Base-by-base conservation (phyloP, 2,888 invertebrate species). In the Caenorhabditis wallacei region DNA sequence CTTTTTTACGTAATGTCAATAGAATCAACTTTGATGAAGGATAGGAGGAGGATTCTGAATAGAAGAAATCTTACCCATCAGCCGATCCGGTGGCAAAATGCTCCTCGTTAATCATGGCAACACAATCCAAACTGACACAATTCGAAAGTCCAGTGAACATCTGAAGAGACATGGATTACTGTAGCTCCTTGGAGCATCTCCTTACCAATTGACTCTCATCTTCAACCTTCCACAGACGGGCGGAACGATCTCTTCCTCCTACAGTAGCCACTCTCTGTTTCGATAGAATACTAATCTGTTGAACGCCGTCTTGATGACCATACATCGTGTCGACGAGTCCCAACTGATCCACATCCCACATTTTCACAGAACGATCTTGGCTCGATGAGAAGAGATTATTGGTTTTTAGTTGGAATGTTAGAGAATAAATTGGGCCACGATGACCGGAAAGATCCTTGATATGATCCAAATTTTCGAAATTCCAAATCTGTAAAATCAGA, bases 201-300 rank as follows among this genome's bases (percentile, higher is more conserved):
- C n/a, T n/a, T n/a, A n/a, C n/a, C n/a, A 99, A 94, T 92, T 99
- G 98, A 20, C 97, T 97, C 92, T 98, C 98, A 93, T 98, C 98
- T 0, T 95, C 95, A 76, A 99, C 95, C 93, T 99, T 98, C 98
- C 98, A 99, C 88, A 99, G 94, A 88, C 98, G 94, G 20, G 97
- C 93, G 1, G 96, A 94, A 51, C 95, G 94, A 92, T 99, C 98
- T 82, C 95, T 94, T 3, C 97, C 97, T 18, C 98, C 89, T 18
- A 84, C 84, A 0, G 97, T 96, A 13, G 98, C 94, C 4, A 96
- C 96, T 86, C 97, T 94, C 91, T 98, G 97, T 88, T 95, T 94
- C 37, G 95, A 94, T 78, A 98, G 93, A 11, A 96, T 95, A 93
- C 98, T 98, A 84, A 99, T 95, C 10, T 95, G 95, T 4, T 95